A percentile compares a stretch with the other conserved stretches of the same genome.
Evolutionary conservation across 2,888 invertebrate species (phyloP).

Genomic region (Drosophila cognata): DNA sequence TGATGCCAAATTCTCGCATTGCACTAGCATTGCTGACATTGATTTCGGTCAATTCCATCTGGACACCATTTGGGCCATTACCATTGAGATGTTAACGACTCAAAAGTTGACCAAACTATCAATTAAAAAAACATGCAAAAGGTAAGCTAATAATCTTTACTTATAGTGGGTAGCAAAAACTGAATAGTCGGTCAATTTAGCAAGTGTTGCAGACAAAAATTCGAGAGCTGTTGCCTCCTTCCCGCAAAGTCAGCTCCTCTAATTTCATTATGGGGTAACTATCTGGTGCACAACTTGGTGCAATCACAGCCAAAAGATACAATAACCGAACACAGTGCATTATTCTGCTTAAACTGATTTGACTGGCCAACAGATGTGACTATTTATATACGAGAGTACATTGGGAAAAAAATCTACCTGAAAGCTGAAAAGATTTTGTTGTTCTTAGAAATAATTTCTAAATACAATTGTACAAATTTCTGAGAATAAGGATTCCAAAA

Average conservation of each 20-base stretch:
- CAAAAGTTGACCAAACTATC: not conserved
- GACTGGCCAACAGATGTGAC: not conserved
- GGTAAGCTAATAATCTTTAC: not conserved
- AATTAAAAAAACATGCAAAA: not conserved
- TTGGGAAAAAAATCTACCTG: not conserved
- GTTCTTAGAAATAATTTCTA: no score
- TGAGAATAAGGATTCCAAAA: not conserved
- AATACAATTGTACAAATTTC: not conserved
- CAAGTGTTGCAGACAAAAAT: not conserved
- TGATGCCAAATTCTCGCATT: conserved; percentile 2
- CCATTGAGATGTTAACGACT: not conserved
- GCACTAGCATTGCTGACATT: not conserved
- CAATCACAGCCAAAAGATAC: not conserved
- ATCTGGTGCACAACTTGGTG: not conserved
- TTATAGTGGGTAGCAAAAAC: not conserved
- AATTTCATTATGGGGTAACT: not conserved
- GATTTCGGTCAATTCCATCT: not conserved
- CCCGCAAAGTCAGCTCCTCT: not conserved
- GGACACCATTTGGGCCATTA: not conserved
- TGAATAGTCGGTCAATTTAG: not conserved
- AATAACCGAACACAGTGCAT: not conserved
- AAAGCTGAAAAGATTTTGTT: not conserved
- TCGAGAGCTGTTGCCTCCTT: not conserved
- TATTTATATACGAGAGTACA: not conserved
- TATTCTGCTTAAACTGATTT: conserved; percentile 5